Percentiles rank a stretch among this genome's conserved stretches.
phyloP scores from a whole-genome alignment of 2,797 vertebrate species.

The Darevskia nairensis region DNA sequence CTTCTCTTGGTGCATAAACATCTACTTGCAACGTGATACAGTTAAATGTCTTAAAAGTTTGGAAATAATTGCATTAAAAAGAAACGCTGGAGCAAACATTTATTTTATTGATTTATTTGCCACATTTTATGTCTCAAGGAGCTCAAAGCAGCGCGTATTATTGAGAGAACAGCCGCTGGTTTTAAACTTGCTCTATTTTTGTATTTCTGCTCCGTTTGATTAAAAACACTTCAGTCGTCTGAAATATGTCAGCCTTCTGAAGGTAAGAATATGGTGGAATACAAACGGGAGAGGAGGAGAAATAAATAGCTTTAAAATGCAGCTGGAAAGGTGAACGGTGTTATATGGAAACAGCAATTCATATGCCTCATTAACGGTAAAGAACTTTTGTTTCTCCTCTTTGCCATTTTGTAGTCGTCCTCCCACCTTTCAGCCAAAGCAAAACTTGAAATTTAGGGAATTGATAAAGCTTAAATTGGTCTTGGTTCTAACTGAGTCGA shows the following conservation, averaged over 20 bases:
- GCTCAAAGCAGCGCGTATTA: too few species aligned
- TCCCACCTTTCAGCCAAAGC: neutral
- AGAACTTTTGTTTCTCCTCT: neutral
- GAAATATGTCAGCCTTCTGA: neutral
- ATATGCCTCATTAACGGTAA: neutral
- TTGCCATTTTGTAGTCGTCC: neutral
- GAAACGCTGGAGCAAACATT: neutral
- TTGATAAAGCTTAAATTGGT: conserved; percentile 33
- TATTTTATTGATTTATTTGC: too few species aligned
- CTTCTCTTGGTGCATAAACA: neutral
- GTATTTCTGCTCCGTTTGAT: neutral
- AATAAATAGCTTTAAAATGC: neutral
- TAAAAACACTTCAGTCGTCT: neutral
- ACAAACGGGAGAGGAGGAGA: neutral
- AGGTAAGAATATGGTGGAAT: neutral
- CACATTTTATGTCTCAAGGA: too few species aligned
- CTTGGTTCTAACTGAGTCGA: conserved; percentile 46
- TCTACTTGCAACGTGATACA: too few species aligned
- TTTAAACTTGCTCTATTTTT: neutral
- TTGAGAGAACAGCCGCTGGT: neutral
- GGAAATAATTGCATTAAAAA: neutral
- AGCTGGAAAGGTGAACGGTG: neutral
- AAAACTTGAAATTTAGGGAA: conserved; percentile 19
- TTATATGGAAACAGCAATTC: neutral
- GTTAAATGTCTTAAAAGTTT: neutral